Base-by-base conservation (phyloP, 2,113 vertebrate species). In the Tor tambroides region DNA sequence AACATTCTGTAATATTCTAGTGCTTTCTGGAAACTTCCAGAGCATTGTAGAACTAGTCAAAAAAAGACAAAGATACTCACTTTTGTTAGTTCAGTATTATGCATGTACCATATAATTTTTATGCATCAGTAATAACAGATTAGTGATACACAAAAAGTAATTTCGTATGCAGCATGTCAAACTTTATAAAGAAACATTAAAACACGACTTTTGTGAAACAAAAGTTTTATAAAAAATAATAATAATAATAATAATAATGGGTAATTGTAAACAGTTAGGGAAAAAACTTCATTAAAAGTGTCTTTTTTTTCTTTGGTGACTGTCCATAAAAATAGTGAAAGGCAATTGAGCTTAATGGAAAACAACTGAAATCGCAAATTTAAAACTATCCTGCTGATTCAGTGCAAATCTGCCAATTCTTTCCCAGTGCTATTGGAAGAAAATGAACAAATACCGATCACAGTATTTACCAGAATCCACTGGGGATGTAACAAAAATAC, bases 401-500 rank as follows among this genome's bases (percentile, higher is more conserved):
- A 15, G n/a, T 81, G 77, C 72, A 26, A 26, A 61, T 59, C 10
- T 41, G 49, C 46, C 63, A 80, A 54, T 21, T 14, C 35, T 41
- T 6, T 72, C 12, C 46, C 51, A 41, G 43, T 30, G 23, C 49
- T 61, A 43, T 23, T 54, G 56, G 38, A 86, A 49, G 17, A 72
- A 82, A 86, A 59, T 38, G 67, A 61, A 28, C 59, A n/a, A 71
- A 88, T 79, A 75, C 75, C 35, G 80, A 75, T 1, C 76, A 63
- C 61, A 81, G 28, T 35, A 30, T 80, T 74, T 77, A 82, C 83
- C 88, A 87, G 30, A 71, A 77, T 59, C 59, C 54, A 61, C 54
- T 38, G 67, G 75, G 77, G 82, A 87, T 59, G 81, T 65, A 49
- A 74, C 32, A 26, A 77, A 90, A 90, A 88, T 54, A 75, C 74